A percentile compares a stretch with the other conserved stretches of the same genome.
These are phyloP conservation scores for Plagodis dolabraria DNA, from an alignment of 2,888 invertebrate species.

Conservation along the genomic window DNA sequence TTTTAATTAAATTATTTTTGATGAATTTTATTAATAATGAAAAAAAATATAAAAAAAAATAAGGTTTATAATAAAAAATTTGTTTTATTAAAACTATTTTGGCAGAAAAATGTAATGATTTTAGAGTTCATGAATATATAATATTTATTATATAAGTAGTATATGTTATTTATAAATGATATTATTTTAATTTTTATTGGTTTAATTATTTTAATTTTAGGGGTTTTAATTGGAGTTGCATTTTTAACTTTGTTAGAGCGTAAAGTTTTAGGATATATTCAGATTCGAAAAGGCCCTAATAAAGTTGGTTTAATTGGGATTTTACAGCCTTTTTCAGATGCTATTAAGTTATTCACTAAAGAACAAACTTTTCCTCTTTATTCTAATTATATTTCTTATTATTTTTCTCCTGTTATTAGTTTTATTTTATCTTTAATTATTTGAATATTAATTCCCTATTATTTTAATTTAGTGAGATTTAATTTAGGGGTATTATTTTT, in stretches of 20 bases:
- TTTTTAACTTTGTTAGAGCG: slow-evolving; percentile 91
- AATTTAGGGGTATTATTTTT: slow-evolving; percentile 87
- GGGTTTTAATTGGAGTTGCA: slow-evolving; percentile 87
- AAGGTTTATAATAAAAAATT: slow-evolving; percentile 75
- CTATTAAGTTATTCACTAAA: slow-evolving; percentile 89
- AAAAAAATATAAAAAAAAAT: slow-evolving; percentile 24
- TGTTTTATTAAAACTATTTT: slow-evolving; percentile 82
- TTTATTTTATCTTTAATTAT: slow-evolving; percentile 85
- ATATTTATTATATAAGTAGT: slow-evolving; percentile 81
- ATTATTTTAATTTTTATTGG: slow-evolving; percentile 55
- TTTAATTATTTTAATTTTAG: slow-evolving; percentile 82
- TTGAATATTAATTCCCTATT: slow-evolving; percentile 85
- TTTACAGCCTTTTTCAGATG: slow-evolving; percentile 90
- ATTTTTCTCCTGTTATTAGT: slow-evolving; percentile 84
- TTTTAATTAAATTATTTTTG: slow-evolving; percentile 72
- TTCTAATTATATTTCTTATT: slow-evolving; percentile 86
- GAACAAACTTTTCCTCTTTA: slow-evolving; percentile 83
- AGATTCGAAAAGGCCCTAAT: slow-evolving; percentile 90
- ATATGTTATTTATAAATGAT: slow-evolving; percentile 64
- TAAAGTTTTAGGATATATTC: slow-evolving; percentile 89
- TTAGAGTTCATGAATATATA: slow-evolving; percentile 88
- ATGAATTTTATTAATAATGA: slow-evolving; percentile 55
- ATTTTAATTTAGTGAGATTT: slow-evolving; percentile 81
- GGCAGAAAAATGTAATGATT: slow-evolving; percentile 82
- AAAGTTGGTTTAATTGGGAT: slow-evolving; percentile 87